These are phyloP conservation scores for Helostoma temminkii DNA, from an alignment of 2,797 vertebrate species.

Conservation along the genomic window DNA sequence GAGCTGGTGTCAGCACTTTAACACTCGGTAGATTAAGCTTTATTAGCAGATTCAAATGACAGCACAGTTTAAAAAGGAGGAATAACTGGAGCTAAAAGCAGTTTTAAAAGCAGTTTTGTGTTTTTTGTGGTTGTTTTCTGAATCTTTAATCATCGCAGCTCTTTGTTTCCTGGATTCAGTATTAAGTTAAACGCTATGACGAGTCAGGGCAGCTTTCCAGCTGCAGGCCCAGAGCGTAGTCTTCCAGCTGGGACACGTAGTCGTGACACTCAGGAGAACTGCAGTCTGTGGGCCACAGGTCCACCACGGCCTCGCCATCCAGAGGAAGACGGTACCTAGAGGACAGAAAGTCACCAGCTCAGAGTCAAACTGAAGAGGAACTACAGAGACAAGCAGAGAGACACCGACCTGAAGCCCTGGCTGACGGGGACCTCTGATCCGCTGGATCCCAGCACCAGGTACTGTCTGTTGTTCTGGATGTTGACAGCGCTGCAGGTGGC, in stretches of 20 bases:
- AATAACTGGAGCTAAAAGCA: too few relatives aligned
- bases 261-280: slow-evolving; percentile 64
- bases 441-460: slow-evolving; percentile 90
- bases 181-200: neutral
- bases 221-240: slow-evolving; percentile 73
- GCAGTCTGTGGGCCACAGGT: slow-evolving; percentile 88
- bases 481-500: slow-evolving; percentile 83
- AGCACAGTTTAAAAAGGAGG: too few relatives aligned
- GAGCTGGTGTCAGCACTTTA: too few relatives aligned
- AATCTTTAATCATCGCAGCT: too few relatives aligned
- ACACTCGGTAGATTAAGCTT: too few relatives aligned
- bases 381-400: neutral
- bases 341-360: slow-evolving; percentile 7
- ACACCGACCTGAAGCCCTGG: slow-evolving; percentile 65
- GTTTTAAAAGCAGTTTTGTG: too few relatives aligned
- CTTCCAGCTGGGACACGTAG: slow-evolving; percentile 75
- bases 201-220: slow-evolving; percentile 19
- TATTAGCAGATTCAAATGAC: too few relatives aligned
- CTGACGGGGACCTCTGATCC: slow-evolving; percentile 80
- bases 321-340: slow-evolving; percentile 90
- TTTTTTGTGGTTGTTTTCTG: too few relatives aligned
- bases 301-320: slow-evolving; percentile 89
- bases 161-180: neutral
- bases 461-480: slow-evolving; percentile 82
- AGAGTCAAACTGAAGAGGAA: neutral